Base-by-base conservation (phyloP, 2,797 vertebrate genomes). In the Sus cebifrons region DNA sequence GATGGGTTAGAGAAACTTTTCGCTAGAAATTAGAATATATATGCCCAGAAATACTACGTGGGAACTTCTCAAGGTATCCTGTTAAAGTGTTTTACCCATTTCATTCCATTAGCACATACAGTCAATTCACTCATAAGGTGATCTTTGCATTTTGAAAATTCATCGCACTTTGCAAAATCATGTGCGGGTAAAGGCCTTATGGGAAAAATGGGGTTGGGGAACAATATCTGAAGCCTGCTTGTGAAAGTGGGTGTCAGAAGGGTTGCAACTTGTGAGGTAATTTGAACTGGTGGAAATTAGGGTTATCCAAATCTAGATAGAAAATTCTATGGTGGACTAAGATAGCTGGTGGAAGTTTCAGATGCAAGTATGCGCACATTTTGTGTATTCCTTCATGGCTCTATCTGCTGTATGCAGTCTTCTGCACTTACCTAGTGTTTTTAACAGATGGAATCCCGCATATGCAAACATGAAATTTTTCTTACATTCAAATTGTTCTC, bases 401-500 rank as follows among this genome's bases (percentile, higher is more conserved):
- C 23, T 74, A 71, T 89, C 12, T 70, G 65, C 27, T 89, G 10
- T 65, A 40, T 78, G 9, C 6, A 89, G 36, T 81, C 86, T 94
- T 83, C 21, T 94, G 40, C 29, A 68, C 52, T 96, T 32, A 90
- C 58, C 25, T 84, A 75, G 21, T 68, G 27, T 81, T 86, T 96
- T 86, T 84, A 89, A 91, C 36, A 89, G 79, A 86, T 89, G 68
- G 89, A 94, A 94, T 65, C 0, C 0, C 13, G 27, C 40, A 68
- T 73, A 83, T 20, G 40, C n/a, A 93, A 62, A 84, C 1, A 14
- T 0, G 15, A 91, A 87, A 70, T 86, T 23, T 89, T 44, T 65
- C 70, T 95, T 97, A 86, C 13, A 17, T 89, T 94, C 68, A 95
- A 94, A 95, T 17, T 95, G 54, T 95, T 95, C 56, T 95, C 58